Evolutionary conservation across 1,140 invertebrate genomes (phyloP), one percentile per base, ranked within the genome.

Genomic region (Anastrepha obliqua): DNA sequence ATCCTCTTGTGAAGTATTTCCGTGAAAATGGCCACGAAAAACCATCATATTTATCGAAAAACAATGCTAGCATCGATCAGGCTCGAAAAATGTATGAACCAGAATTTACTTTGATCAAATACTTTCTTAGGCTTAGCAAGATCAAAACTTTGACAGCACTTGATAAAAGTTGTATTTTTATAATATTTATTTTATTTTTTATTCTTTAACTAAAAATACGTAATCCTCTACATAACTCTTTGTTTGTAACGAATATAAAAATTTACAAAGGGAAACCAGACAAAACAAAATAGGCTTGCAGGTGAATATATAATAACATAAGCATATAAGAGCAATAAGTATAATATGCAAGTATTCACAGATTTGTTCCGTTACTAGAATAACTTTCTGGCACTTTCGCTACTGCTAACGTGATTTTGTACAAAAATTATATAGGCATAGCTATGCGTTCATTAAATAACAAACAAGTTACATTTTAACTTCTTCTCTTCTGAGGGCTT

Each of bases 381-480:
- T 81, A 81, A 13, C 29, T 51, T 81, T 3, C 74, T 81, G 74
- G 51, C 74, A 81, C 74, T 81, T 81, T 81, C 47, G 74, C 74
- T 51, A 55, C 44, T 81, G 44, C 70, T 67, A 51, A 87, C 60
- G 47, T 67, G 62, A 42, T 51, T 65, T 51, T 70, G 51, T 67
- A 47, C 64, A 65, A 62, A 44, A 39, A 13, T 65, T 86, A 65
- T 64, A 51, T 29, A 29, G 29, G 29, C 78, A 55, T 58, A 85
- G 4, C 8, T 11, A n/a, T 85, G 13, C 6, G 15, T 55, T 51
- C 60, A 62, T 11, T 55, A 55, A 55, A 55, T 55, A 11, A 55
- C 51, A 55, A 3, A 11, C 29, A 29, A 87, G 42, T 78, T 42
- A 86, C 65, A 20, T 42, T 42, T 15, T 15, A 87, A 55, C 60